Conservation (phyloP, 2,888 invertebrate genomes). For the Leptinotarsa tumamoca region DNA sequence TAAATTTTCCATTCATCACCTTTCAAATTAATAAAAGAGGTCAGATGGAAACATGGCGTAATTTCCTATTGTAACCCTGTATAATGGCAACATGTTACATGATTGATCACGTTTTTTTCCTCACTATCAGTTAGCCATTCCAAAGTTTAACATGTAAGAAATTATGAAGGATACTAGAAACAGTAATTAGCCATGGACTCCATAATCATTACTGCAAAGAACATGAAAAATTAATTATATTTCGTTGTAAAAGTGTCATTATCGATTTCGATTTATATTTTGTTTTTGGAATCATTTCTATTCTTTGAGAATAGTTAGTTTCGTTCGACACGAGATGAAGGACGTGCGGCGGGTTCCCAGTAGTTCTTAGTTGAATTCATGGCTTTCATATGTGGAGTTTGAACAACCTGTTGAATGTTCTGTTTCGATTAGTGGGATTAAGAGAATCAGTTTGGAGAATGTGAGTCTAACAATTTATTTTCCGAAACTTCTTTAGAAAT, state of each 20-base stretch:
- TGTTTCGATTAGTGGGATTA: constrained; percentile 30
- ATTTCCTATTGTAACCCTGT: not conserved
- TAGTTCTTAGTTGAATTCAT: constrained; percentile 10
- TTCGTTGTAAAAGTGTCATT: constrained; percentile 48
- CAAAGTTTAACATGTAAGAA: constrained; percentile 42
- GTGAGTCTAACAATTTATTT: constrained; percentile 19
- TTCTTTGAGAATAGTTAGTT: constrained; percentile 15
- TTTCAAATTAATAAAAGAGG: not conserved
- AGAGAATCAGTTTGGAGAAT: constrained; percentile 2
- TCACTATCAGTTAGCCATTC: constrained; percentile 30
- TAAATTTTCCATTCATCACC: too few species aligned
- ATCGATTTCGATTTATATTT: constrained; percentile 33
- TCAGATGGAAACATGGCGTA: not conserved
- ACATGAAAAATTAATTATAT: constrained; percentile 51
- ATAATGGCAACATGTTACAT: constrained; percentile 10
- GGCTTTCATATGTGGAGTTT: constrained; percentile 26
- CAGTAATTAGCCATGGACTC: constrained; percentile 43
- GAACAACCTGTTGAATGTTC: constrained; percentile 25
- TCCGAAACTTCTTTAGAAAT: not conserved
- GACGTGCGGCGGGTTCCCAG: constrained; percentile 11
- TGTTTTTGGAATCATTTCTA: constrained; percentile 29
- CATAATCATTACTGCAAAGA: constrained; percentile 41
- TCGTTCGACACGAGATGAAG: constrained; percentile 18
- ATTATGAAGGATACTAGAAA: constrained; percentile 32
- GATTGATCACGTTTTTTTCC: constrained; percentile 29